Evolutionary conservation across 2,113 vertebrate species (phyloP), one percentile per base, ranked within the genome.

Genomic region (Cephalophus harveyi): DNA sequence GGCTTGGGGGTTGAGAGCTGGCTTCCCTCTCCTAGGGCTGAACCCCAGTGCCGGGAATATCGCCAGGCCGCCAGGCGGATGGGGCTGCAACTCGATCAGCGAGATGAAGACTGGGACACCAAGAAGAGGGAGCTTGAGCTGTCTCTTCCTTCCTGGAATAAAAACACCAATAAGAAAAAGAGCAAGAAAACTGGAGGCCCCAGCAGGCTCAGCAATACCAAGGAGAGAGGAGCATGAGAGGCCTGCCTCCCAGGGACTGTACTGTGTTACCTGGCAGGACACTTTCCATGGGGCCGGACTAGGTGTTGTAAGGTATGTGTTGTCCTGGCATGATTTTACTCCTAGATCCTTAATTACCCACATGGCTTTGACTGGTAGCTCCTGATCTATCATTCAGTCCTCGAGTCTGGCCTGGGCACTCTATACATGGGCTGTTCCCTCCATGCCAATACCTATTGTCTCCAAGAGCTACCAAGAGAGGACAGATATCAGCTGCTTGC

Each of bases 51-150:
- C 95, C 96, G 88, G 81, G 98, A 98, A 59, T 99, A 99, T 87
- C 98, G 98, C 12, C 92, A 28, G 79, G 97, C 50, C 10, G 98
- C 99, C 4, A 87, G 95, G 3, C 78, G 96, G 52, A 98, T 98
- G 78, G 99, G 98, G 36, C 97, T 99, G 55, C 74, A 46, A 0
- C 33, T 99, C 97, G 99, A 99, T 33, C 99, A 99, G 23, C 97
- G 43, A 0, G 99, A 99, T 59, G 99, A 99, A 87, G 99, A 99
- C 86, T 99, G 99, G 99, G 98, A 99, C 27, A 89, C 98, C 14
- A 98, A 98, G 94, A 98, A 98, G 97, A 98, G 95, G 95, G 98
- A 99, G 67, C 93, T 98, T 28, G 71, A 95, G 84, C 97, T 97
- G 94, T 98, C 30, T 28, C 96, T 97, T 87, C 91, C 0, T 86